These are phyloP conservation scores for Drosophila kepulauana DNA, from an alignment of 1,140 invertebrate species.

Conservation along the genomic window DNA sequence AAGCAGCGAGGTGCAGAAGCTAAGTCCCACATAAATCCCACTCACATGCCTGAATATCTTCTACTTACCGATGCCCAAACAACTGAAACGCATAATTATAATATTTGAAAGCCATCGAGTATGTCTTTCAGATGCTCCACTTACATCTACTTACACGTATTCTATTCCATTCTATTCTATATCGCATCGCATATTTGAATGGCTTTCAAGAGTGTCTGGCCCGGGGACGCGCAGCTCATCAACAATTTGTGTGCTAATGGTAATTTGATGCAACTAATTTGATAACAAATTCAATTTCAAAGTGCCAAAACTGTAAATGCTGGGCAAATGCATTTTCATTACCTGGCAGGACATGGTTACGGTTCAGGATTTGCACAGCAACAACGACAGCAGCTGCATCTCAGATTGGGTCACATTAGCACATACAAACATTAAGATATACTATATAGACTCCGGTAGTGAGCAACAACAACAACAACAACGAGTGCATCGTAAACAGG, in stretches of 20 bases:
- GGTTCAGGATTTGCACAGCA: constrained; percentile 25
- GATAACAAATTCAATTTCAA: constrained; percentile 81
- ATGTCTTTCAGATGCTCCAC: background rate
- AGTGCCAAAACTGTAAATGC: constrained; percentile 65
- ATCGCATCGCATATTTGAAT: constrained; percentile 6
- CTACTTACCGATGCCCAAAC: constrained; percentile 1
- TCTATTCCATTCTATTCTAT: background rate
- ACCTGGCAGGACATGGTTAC: constrained; percentile 33
- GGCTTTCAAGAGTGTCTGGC: background rate
- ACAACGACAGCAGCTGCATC: constrained; percentile 34
- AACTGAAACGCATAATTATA: constrained; percentile 20
- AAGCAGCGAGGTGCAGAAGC: constrained; percentile 5
- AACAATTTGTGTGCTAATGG: constrained; percentile 55
- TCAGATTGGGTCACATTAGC: constrained; percentile 70
- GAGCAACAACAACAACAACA: background rate
- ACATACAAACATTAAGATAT: constrained; percentile 58
- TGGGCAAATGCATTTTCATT: constrained; percentile 58
- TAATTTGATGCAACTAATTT: constrained; percentile 78
- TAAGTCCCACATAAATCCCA: constrained; percentile 3
- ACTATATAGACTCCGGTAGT: background rate
- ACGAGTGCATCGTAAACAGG: constrained; percentile 48
- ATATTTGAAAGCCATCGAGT: constrained; percentile 11
- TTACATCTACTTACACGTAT: background rate
- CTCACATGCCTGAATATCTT: constrained; percentile 14
- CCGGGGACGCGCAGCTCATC: background rate